Evolutionary conservation across 2,797 vertebrate genomes (phyloP).

Genomic region (Syndactyla subalaris): DNA sequence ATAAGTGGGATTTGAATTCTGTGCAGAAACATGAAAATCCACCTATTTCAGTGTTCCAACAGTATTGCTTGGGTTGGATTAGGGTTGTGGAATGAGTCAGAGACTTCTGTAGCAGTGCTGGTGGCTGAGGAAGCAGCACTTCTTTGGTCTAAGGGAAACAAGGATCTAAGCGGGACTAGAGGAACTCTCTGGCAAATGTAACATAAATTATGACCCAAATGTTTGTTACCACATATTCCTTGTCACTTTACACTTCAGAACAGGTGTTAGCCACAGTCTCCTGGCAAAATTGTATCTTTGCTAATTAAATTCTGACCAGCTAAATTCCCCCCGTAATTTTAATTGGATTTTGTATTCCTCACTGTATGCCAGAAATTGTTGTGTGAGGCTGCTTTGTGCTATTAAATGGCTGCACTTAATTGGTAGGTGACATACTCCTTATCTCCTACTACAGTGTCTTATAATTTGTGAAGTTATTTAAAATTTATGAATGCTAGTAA

Average conservation of each 20-base stretch:
- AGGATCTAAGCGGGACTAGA: neutral
- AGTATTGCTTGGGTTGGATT: neutral
- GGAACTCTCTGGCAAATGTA: neutral
- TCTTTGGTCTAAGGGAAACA: neutral
- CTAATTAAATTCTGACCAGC: constrained; percentile 44
- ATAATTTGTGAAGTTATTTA: neutral
- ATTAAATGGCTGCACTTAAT: neutral
- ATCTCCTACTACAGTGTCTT: neutral
- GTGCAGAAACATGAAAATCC: neutral
- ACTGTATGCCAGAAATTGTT: neutral
- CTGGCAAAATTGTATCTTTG: constrained; percentile 36
- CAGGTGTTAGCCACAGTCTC: constrained; percentile 42
- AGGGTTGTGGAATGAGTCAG: neutral
- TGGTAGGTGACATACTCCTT: neutral
- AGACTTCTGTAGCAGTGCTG: neutral
- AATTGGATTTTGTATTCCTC: constrained; percentile 32
- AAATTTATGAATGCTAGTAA: neutral
- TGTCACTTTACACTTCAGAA: neutral
- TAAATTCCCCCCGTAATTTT: constrained; percentile 37
- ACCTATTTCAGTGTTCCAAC: neutral
- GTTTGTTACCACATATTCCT: neutral
- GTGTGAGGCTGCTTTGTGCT: neutral
- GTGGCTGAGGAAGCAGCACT: neutral
- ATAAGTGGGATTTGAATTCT: neutral
- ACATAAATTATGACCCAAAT: neutral